Evolutionary conservation across 2,888 invertebrate genomes (phyloP), one percentile per base, ranked within the genome.

Genomic region (Drosophila birchii): DNA sequence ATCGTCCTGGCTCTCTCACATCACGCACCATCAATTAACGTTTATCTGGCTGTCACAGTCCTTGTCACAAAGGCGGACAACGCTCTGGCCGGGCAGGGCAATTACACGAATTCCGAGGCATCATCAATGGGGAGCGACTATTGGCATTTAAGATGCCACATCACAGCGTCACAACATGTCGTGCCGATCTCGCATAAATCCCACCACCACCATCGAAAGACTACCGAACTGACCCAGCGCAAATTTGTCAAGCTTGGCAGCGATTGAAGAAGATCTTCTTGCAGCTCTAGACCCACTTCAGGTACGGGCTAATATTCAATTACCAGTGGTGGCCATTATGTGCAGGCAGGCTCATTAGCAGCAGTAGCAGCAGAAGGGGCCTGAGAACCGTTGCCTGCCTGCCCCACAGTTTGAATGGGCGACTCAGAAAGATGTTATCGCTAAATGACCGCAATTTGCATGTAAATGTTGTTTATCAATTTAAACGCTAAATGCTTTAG

Each of bases 401-500:
- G 63, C 43, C 34, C 44, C 45, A 23, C 36, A 32, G 47, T 5
- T 41, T 26, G 20, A 16, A 18, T 12, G 12, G 39, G 56, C 53
- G 56, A 55, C 62, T 74, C 63, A 53, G 54, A 51, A 53, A 69
- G 81, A 80, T 81, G 74, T 78, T 88, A 87, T 84, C 87, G 57
- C 61, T 75, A 86, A 86, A 86, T 84, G 72, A 82, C 85, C 85
- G 77, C 82, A 88, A 86, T 86, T 86, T 86, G 80, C 88, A 88
- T 86, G 81, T 88, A 79, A 82, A 84, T 82, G 87, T 86, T 86
- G 79, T 79, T 86, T 80, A 88, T 86, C 88, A 86, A 86, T 88
- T 88, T 88, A 80, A 86, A 76, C 83, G 86, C 81, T 88, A 86
- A 86, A 88, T 86, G 86, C 80, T 60, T 79, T 80, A 75, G 80